A percentile compares a stretch with the other conserved stretches of the same genome.
Evolutionary conservation across 35 echinoderm and acorn worm species (phyloP).

Genomic region (Strongylocentrotus purpuratus): DNA sequence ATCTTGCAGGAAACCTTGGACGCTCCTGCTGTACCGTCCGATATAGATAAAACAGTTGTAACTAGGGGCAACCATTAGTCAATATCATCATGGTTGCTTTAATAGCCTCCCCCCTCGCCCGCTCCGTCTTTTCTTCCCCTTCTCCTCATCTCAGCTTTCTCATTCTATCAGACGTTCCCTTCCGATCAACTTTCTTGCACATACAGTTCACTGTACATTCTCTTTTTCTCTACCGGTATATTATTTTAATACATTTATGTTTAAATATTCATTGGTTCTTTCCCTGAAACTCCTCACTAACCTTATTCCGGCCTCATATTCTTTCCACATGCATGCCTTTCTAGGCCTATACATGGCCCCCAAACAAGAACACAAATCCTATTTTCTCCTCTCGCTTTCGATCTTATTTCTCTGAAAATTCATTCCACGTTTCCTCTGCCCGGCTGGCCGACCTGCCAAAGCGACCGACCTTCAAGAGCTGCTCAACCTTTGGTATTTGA

Average conservation of each 20-base stretch:
- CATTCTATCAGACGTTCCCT: too few species aligned
- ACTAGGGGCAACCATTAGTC: conserved; percentile 15
- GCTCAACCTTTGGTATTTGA: conserved; percentile 25
- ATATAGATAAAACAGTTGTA: not conserved
- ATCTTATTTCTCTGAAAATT: not conserved
- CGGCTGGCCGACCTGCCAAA: not conserved
- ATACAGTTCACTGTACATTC: too few species aligned
- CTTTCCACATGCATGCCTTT: not conserved
- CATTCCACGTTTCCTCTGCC: not conserved
- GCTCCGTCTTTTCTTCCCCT: not conserved
- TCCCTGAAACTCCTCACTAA: too few species aligned
- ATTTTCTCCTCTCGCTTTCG: not conserved
- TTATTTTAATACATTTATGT: too few species aligned
- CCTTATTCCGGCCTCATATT: not conserved
- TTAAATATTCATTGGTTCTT: too few species aligned
- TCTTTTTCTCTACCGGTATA: too few species aligned
- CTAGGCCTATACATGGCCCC: not conserved
- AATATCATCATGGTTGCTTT: not conserved
- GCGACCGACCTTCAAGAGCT: not conserved
- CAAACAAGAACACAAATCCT: not conserved
- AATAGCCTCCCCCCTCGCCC: not conserved
- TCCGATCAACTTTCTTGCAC: too few species aligned
- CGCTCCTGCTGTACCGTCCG: not conserved
- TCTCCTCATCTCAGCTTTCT: not conserved
- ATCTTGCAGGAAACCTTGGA: not conserved